Evolutionary conservation across 2,888 invertebrate species (phyloP).

Genomic region (Malthinus flaveolus): DNA sequence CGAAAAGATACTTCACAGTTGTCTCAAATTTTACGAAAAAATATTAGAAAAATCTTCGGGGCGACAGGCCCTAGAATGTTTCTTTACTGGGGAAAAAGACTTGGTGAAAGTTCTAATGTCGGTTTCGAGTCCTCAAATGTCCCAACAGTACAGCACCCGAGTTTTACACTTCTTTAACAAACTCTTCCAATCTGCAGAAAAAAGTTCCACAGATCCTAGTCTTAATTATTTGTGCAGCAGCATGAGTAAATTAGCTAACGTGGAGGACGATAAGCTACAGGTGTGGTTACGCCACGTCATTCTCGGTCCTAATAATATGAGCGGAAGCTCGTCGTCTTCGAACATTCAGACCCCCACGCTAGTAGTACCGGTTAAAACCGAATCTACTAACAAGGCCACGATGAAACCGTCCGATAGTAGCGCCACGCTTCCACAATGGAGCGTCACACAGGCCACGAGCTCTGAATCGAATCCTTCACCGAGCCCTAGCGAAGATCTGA

Average conservation of each 20-base stretch:
- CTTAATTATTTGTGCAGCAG: constrained; percentile 70
- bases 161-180: constrained; percentile 82
- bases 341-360: constrained; percentile 60
- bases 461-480: constrained; percentile 41
- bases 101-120: constrained; percentile 80
- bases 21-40: constrained; percentile 84
- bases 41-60: constrained; percentile 82
- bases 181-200: constrained; percentile 67
- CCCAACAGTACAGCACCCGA: constrained; percentile 72
- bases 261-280: constrained; percentile 67
- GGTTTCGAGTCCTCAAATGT: constrained; percentile 74
- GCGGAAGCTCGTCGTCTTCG: constrained; percentile 55
- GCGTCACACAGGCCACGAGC: constrained; percentile 46
- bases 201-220: constrained; percentile 63
- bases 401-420: constrained; percentile 29
- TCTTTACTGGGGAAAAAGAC: constrained; percentile 73
- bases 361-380: constrained; percentile 53
- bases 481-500: constrained; percentile 55
- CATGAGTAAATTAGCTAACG: constrained; percentile 66
- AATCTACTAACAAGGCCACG: constrained; percentile 26
- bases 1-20: constrained; percentile 66
- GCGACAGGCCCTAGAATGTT: constrained; percentile 78
- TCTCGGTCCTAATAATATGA: constrained; percentile 58
- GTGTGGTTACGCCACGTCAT: constrained; percentile 68
- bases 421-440: constrained; percentile 45